Evolutionary conservation across 2,888 invertebrate species (phyloP).

Genomic region (Lacanobia oleracea): DNA sequence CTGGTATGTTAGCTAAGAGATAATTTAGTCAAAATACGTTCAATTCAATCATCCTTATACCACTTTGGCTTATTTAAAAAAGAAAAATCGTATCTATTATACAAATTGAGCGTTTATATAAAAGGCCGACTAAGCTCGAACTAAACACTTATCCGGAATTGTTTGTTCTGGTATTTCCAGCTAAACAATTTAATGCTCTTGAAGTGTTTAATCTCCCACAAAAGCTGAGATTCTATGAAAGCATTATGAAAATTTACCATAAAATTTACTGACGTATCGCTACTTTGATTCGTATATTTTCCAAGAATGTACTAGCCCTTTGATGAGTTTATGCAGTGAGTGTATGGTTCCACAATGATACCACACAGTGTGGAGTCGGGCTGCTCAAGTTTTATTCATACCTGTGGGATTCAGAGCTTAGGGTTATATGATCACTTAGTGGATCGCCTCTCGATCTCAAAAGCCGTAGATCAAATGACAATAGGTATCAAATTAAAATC

Average conservation of each 20-base stretch:
- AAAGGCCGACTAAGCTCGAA: constrained; percentile 9
- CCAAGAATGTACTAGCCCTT: too few relatives aligned
- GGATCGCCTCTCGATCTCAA: too few relatives aligned
- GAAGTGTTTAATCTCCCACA: neutral
- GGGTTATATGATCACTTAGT: too few relatives aligned
- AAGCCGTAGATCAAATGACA: too few relatives aligned
- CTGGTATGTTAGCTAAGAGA: neutral
- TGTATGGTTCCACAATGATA: too few relatives aligned
- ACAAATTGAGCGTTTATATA: constrained; percentile 16
- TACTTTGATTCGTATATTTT: neutral
- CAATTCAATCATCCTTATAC: constrained; percentile 5
- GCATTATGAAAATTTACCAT: constrained; percentile 14
- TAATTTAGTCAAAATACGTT: neutral
- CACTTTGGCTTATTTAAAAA: neutral
- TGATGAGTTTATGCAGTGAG: too few relatives aligned
- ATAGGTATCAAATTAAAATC: too few relatives aligned
- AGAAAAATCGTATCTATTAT: neutral
- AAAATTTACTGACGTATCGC: constrained; percentile 17
- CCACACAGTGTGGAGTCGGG: too few relatives aligned
- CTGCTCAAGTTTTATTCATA: too few relatives aligned
- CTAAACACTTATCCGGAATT: constrained; percentile 28
- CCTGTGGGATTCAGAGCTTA: too few relatives aligned
- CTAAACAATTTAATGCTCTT: constrained; percentile 30
- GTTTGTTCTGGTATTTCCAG: constrained; percentile 33
- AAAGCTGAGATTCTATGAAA: constrained; percentile 23